Percentiles rank a stretch among this genome's conserved stretches.
Conservation (phyloP, 37 sponge, comb jelly and placozoan genomes). For the Tethya wilhelma region DNA sequence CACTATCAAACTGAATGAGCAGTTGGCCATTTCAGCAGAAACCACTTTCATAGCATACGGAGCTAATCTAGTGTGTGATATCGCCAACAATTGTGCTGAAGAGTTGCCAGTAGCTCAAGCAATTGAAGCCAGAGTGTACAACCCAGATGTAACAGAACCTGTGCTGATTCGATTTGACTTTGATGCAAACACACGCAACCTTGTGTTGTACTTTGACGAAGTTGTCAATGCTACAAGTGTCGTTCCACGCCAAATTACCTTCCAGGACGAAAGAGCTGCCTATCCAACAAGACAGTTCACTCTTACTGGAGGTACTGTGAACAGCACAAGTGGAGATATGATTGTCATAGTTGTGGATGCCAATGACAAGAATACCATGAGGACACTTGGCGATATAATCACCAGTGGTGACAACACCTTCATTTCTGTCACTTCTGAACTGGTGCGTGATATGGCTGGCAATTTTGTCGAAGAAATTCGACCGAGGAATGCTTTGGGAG, state of each 20-base stretch:
- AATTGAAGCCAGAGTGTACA: constrained; percentile 28
- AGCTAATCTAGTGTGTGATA: constrained; percentile 56
- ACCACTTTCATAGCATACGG: constrained; percentile 59
- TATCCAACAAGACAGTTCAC: constrained; percentile 49
- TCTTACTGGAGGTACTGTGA: constrained; percentile 32
- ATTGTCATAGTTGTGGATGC: constrained; percentile 43
- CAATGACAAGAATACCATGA: constrained; percentile 61
- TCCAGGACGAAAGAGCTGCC: constrained; percentile 54
- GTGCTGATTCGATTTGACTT: constrained; percentile 63
- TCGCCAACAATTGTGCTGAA: constrained; percentile 70
- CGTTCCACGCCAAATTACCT: constrained; percentile 59
- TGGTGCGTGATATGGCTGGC: constrained; percentile 78
- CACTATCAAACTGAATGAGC: constrained; percentile 53
- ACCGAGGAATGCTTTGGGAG: constrained; percentile 49
- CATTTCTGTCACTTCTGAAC: constrained; percentile 73
- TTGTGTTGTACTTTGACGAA: constrained; percentile 77
- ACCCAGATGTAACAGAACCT: constrained; percentile 74
- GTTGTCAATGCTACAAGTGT: constrained; percentile 67
- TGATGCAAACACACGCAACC: constrained; percentile 46
- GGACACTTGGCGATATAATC: constrained; percentile 59
- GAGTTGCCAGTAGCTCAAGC: constrained; percentile 24
- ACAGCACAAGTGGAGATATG: constrained; percentile 13
- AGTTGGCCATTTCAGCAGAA: constrained; percentile 36
- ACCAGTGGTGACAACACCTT: constrained; percentile 70
- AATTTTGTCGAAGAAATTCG: constrained; percentile 72